Base-by-base conservation (phyloP, 1,140 invertebrate species). In the Cephus cinctus region DNA sequence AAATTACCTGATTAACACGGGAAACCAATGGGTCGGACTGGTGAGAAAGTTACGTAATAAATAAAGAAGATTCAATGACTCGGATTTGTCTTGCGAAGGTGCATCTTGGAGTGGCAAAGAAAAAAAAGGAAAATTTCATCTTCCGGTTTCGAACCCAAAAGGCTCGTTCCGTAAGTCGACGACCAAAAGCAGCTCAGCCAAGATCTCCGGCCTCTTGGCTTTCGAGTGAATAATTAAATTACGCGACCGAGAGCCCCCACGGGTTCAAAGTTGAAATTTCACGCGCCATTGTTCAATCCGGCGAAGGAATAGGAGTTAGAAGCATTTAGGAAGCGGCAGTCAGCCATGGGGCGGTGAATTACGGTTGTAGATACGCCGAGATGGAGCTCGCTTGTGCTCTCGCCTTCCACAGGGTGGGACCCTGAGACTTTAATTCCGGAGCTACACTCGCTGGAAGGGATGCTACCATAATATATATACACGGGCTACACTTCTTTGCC, bases 191-290 rank as follows among this genome's bases (percentile, higher is more conserved):
- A 9, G 34, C n/a, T 9, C 3, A 32, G 14, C 27, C 11, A 48
- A 57, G 53, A 59, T 54, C 34, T 36, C 39, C 35, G 44, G 19
- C 34, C 45, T 27, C 54, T 56, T 51, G 45, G 52, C 38, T 62
- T 46, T 56, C 57, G 48, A 52, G 55, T 52, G 62, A 60, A 61
- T 71, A 71, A 69, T 71, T 68, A 64, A 69, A 71, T 71, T 65
- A 70, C 57, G 60, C 61, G 64, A 65, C 41, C 54, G 57, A 63
- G 53, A 61, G 59, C 47, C 46, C 48, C 45, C 42, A 34, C 52
- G 52, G 60, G 62, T 65, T 69, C 63, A 68, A 72, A 73, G 70
- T 73, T 71, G 69, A 73, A 75, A 73, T 75, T 75, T 75, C 70
- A 73, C 67, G 69, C 67, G 66, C 69, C 68, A 74, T 74, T 74